Base-by-base conservation (phyloP, 92 coral and sea anemone genomes). In the Palythoa heliodiscus region DNA sequence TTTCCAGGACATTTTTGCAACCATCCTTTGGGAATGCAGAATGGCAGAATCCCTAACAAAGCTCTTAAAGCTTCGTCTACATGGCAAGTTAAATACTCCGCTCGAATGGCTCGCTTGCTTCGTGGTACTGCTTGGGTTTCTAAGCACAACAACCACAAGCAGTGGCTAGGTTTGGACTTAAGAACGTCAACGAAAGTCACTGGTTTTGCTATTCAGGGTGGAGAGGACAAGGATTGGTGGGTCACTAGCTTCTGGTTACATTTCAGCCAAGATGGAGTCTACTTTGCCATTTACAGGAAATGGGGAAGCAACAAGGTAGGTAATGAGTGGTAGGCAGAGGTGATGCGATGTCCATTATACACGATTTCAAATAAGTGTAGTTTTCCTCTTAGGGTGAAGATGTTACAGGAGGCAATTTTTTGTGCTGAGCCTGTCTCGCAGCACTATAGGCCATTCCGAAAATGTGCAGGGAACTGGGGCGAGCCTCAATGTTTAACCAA, bases 171-270 rank as follows among this genome's bases (percentile, higher is more conserved):
- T 22, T 58, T 88, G 17, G 92, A 92, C 75, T 84, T 92, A 71
- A 76, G 92, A 38, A 78, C 77, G 48, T 64, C 87, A 3, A 89
- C 77, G 74, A 89, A 83, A 68, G 87, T 92, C 66, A 73, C 89
- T 39, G 88, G 88, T 71, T 78, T 92, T 29, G 90, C 90, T 11
- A 89, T 90, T 43, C 92, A 89, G 82, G 86, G 93, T 11, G 77
- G 87, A 3, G 71, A 73, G 5, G 63, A 79, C 38, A 71, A 64
- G 16, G 47, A 87, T 43, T 90, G 87, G 82, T 89, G 92, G 92
- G 91, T 89, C 40, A 84, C 86, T 22, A 82, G 84, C 2, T 89
- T 69, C 54, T 74, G 82, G 43, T 37, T 92, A 20, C 82, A 85
- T 71, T 92, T 55, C 74, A 90, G 95, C 53, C 76, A 77, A 29